These are phyloP conservation scores for Oxycera nigricornis DNA, from an alignment of 2,888 invertebrate genomes.

Conservation along the genomic window DNA sequence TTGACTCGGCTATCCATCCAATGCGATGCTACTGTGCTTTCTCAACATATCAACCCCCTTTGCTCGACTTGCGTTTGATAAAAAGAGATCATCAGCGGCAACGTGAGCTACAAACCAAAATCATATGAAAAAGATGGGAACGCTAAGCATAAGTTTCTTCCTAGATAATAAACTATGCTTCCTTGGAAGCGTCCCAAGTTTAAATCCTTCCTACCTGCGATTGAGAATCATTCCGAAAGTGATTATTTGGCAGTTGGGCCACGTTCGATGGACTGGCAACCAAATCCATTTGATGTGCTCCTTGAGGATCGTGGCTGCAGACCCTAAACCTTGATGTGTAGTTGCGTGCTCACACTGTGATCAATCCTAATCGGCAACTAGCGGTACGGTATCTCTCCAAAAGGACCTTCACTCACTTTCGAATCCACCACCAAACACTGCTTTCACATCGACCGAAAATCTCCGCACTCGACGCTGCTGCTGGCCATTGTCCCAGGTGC, in stretches of 20 bases:
- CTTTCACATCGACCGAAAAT: neutral
- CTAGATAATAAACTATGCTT: neutral
- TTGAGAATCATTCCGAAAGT: slow-evolving; percentile 60
- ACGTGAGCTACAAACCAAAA: too few species aligned
- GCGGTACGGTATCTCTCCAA: neutral
- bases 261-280: slow-evolving; percentile 58
- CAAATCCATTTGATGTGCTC: slow-evolving; percentile 58
- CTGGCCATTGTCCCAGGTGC: neutral
- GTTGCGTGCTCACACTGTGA: neutral
- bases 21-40: slow-evolving; percentile 12
- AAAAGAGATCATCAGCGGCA: neutral
- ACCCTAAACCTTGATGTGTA: slow-evolving; percentile 6
- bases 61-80: neutral
- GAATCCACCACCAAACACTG: neutral
- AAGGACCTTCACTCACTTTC: neutral
- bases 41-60: neutral
- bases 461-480: neutral
- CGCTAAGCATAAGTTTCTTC: neutral
- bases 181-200: neutral
- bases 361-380: neutral
- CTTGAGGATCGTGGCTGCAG: slow-evolving; percentile 15
- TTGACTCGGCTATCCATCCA: neutral
- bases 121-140: too few species aligned
- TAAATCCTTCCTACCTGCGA: slow-evolving; percentile 29
- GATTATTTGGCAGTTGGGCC: slow-evolving; percentile 61